phyloP scores from a whole-genome alignment of 2,888 invertebrate genomes.

The Agonopterix arenella region DNA sequence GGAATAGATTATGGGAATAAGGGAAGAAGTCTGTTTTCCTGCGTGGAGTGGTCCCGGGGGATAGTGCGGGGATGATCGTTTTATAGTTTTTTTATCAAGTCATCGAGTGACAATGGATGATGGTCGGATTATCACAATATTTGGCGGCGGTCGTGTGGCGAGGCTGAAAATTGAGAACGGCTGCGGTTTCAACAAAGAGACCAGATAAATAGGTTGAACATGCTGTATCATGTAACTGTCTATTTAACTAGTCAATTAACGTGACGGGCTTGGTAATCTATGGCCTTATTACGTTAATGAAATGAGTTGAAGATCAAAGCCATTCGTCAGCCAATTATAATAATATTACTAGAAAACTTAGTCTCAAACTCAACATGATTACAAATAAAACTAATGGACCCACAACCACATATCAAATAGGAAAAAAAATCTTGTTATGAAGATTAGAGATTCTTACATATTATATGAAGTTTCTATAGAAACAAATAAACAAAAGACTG shows the following conservation, averaged over 20 bases:
- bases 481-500: too few species aligned
- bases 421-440: too few species aligned
- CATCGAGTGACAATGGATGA: slow-evolving; percentile 64
- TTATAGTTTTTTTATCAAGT: slow-evolving; percentile 66
- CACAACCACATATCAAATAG: too few species aligned
- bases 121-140: slow-evolving; percentile 72
- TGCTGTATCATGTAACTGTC: slow-evolving; percentile 35
- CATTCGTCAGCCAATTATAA: too few species aligned
- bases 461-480: too few species aligned
- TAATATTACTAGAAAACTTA: too few species aligned
- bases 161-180: slow-evolving; percentile 49
- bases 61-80: slow-evolving; percentile 39
- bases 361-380: too few species aligned
- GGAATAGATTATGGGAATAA: slow-evolving; percentile 77
- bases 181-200: slow-evolving; percentile 31
- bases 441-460: too few species aligned
- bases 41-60: slow-evolving; percentile 56
- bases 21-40: slow-evolving; percentile 51
- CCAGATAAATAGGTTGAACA: slow-evolving; percentile 19
- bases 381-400: too few species aligned
- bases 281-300: too few species aligned
- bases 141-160: slow-evolving; percentile 60
- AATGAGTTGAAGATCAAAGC: too few species aligned
- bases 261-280: too few species aligned
- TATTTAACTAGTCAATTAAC: slow-evolving; percentile 12